A percentile compares a stretch with the other conserved stretches of the same genome.
phyloP scores from a whole-genome alignment of 2,888 invertebrate species.

The Drosophila colorata region DNA sequence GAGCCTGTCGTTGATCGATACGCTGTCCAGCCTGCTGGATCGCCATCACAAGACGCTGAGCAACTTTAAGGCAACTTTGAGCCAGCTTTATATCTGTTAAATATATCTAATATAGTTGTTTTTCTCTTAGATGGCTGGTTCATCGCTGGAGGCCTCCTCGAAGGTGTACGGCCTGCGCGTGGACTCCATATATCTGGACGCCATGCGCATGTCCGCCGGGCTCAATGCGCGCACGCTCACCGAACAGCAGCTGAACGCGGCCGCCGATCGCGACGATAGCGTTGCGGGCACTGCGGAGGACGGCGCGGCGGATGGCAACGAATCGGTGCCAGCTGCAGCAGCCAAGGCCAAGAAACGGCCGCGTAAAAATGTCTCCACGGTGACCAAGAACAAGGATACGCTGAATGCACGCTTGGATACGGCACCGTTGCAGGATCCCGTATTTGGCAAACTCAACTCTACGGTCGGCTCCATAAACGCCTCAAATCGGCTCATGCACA shows the following conservation, averaged over 20 bases:
- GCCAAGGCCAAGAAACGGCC: slow-evolving; percentile 77
- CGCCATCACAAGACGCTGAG: slow-evolving; percentile 90
- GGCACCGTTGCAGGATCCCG: slow-evolving; percentile 86
- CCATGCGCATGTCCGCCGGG: slow-evolving; percentile 91
- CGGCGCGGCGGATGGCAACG: slow-evolving; percentile 47
- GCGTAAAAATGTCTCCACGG: slow-evolving; percentile 79
- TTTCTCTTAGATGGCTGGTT: slow-evolving; percentile 91
- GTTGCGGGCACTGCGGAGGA: slow-evolving; percentile 52
- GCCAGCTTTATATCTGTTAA: slow-evolving; percentile 2
- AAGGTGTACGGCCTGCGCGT: slow-evolving; percentile 95
- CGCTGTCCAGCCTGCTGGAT: slow-evolving; percentile 91
- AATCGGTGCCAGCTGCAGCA: slow-evolving; percentile 44
- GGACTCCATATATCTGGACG: slow-evolving; percentile 93
- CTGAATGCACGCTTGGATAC: slow-evolving; percentile 84
- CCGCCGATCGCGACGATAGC: slow-evolving; percentile 66
- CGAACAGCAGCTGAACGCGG: slow-evolving; percentile 62
- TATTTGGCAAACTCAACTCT: slow-evolving; percentile 88
- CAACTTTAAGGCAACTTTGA: slow-evolving; percentile 90
- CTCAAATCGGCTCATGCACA: slow-evolving; percentile 88
- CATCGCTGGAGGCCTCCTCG: slow-evolving; percentile 94
- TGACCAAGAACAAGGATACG: slow-evolving; percentile 84
- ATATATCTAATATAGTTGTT: too few relatives aligned
- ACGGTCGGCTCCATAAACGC: slow-evolving; percentile 88
- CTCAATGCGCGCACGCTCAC: slow-evolving; percentile 82
- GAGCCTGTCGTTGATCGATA: slow-evolving; percentile 94